phyloP scores from a whole-genome alignment of 2,888 invertebrate species.

The Abrostola triplasia region DNA sequence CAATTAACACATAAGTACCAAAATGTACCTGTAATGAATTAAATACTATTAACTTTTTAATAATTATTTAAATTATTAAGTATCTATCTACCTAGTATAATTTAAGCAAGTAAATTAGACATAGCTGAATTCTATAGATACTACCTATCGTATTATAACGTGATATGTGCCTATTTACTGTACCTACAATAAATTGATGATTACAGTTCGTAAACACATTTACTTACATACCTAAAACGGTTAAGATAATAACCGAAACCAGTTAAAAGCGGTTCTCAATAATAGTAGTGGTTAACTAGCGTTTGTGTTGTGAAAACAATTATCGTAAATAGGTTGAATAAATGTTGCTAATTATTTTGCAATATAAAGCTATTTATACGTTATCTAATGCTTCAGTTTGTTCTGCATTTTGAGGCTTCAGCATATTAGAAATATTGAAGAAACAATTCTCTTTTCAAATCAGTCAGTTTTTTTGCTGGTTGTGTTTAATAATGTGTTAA shows the following conservation, averaged over 20 bases:
- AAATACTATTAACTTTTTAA: no score
- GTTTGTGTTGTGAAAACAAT: constrained; percentile 50
- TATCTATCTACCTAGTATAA: no score
- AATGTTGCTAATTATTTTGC: constrained; percentile 30
- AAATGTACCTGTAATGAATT: no score
- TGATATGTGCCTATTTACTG: constrained; percentile 1
- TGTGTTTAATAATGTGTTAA: no score
- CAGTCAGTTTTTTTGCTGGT: no score
- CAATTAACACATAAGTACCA: no score
- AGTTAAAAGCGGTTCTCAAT: constrained; percentile 49
- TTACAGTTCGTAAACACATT: constrained; percentile 26
- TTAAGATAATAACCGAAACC: constrained; percentile 43
- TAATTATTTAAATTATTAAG: no score
- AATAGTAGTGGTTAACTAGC: constrained; percentile 36
- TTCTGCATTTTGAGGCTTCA: no score
- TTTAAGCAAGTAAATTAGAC: no score
- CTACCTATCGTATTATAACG: neutral
- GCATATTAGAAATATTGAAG: no score
- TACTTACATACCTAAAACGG: constrained; percentile 25
- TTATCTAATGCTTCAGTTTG: neutral
- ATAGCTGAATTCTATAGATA: no score
- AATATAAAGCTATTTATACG: constrained; percentile 14
- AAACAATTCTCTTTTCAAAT: no score
- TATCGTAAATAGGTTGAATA: constrained; percentile 39
- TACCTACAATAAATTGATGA: constrained; percentile 21